A percentile compares a stretch with the other conserved stretches of the same genome.
Evolutionary conservation across 2,888 invertebrate genomes (phyloP).

Genomic region (Sphinx pinastri): DNA sequence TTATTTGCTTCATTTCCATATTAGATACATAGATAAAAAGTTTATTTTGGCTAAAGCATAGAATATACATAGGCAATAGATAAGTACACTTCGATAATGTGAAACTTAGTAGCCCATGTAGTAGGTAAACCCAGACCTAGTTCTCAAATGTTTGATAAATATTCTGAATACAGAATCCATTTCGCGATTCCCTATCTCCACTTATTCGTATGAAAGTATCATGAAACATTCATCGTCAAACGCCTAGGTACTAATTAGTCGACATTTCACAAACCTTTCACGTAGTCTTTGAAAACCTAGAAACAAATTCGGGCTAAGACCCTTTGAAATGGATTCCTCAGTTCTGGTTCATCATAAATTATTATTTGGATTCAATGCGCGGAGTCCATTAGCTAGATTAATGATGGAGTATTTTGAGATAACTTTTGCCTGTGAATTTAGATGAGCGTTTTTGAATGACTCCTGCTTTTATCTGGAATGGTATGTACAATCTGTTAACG

Average conservation of each 20-base stretch:
- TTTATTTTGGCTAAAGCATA: too few species aligned
- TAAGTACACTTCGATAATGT: too few species aligned
- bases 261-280: not conserved
- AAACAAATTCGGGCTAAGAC: slow-evolving; percentile 13
- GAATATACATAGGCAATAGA: too few species aligned
- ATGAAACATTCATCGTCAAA: too few species aligned
- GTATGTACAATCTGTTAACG: too few species aligned
- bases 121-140: too few species aligned
- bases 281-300: not conserved
- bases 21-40: too few species aligned
- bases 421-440: slow-evolving; percentile 32
- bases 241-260: not conserved
- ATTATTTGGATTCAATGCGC: slow-evolving; percentile 19
- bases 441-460: slow-evolving; percentile 21
- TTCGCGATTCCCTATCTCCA: not conserved
- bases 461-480: not conserved
- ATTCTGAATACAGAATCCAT: not conserved
- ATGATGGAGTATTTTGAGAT: slow-evolving; percentile 30
- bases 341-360: slow-evolving; percentile 19
- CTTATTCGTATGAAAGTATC: not conserved
- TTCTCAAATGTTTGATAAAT: too few species aligned
- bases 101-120: too few species aligned
- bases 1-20: too few species aligned
- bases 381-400: slow-evolving; percentile 25
- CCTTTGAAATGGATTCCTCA: not conserved